Evolutionary conservation across 2,888 invertebrate genomes (phyloP), one percentile per base, ranked within the genome.

Genomic region (Pachycephus smyrnensis): DNA sequence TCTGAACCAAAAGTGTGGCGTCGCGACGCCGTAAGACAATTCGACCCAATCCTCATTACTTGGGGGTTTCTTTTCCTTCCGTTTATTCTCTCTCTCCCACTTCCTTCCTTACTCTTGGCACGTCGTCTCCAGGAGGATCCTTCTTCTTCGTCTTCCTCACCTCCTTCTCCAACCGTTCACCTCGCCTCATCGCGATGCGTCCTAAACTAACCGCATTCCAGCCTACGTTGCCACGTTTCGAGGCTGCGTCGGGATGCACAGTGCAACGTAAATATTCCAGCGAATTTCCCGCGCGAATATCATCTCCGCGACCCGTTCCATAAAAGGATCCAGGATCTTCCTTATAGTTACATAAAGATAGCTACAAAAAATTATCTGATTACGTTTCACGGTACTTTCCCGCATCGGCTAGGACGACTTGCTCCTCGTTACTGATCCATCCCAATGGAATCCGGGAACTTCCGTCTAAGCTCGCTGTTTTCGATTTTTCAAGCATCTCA

Each of bases 211-310:
- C 85, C 83, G 85, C 88, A 88, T 88, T 88, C 88, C 86, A 86
- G 83, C 83, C 83, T 84, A 84, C 86, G 88, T 87, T 88, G 88
- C 88, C 88, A 88, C 85, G 87, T 88, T 86, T 87, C 84, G 78
- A 80, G 23, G 9, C 23, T 9, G 23, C 1, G 23, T 55, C 55
- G 55, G 23, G 9, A 55, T 23, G 55, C 55, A 55, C 55, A 55
- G 23, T 55, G 55, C 55, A 55, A 55, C 9, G 23, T 55, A 71
- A 71, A 71, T 71, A 32, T 32, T 32, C 23, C 32, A 31, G 31
- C 11, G 3, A 23, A 31, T 71, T 71, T 23, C 33, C 12, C 71
- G 12, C 2, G 4, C 31, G 12, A 23, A 55, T 1, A 2, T 55
- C 23, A 55, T 55, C 55, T 55, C 23, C 23, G 2, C 23, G 23